Percentiles rank a stretch among this genome's conserved stretches.
phyloP scores from a whole-genome alignment of 2,888 invertebrate genomes.

The Spisula solida region DNA sequence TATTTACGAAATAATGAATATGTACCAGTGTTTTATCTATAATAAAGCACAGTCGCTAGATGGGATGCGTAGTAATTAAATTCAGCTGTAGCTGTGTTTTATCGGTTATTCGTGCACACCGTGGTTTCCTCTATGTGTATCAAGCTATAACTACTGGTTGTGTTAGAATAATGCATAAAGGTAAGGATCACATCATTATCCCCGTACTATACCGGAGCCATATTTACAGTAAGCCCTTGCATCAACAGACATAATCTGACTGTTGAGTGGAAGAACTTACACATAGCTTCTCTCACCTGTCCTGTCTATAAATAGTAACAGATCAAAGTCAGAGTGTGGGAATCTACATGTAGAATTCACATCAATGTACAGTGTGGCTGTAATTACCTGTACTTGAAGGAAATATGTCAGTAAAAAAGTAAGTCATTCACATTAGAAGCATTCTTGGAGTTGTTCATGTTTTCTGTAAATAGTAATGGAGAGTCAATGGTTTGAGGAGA shows the following conservation, averaged over 20 bases:
- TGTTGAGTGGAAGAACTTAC: slow-evolving; percentile 43
- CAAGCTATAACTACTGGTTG: too few species aligned
- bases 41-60: too few species aligned
- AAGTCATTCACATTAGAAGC: slow-evolving; percentile 23
- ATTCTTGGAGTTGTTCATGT: slow-evolving; percentile 25
- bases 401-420: slow-evolving; percentile 54
- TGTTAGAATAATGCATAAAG: too few species aligned
- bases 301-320: slow-evolving; percentile 56
- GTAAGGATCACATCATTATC: too few species aligned
- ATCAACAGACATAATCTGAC: slow-evolving; percentile 44
- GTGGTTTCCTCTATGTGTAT: too few species aligned
- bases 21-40: too few species aligned
- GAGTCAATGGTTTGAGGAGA: neutral
- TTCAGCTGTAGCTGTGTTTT: too few species aligned
- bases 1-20: too few species aligned
- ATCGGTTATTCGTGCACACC: too few species aligned
- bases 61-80: too few species aligned
- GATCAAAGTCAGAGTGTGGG: slow-evolving; percentile 58
- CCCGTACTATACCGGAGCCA: too few species aligned
- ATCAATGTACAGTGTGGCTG: slow-evolving; percentile 24
- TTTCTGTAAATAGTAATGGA: neutral
- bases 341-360: slow-evolving; percentile 44
- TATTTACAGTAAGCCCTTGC: slow-evolving; percentile 16
- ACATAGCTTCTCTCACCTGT: slow-evolving; percentile 54
- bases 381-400: slow-evolving; percentile 46